A percentile compares a stretch with the other conserved stretches of the same genome.
Evolutionary conservation across 23 tunicate genomes (phyloP).

Genomic region (Botrylloides violaceus): DNA sequence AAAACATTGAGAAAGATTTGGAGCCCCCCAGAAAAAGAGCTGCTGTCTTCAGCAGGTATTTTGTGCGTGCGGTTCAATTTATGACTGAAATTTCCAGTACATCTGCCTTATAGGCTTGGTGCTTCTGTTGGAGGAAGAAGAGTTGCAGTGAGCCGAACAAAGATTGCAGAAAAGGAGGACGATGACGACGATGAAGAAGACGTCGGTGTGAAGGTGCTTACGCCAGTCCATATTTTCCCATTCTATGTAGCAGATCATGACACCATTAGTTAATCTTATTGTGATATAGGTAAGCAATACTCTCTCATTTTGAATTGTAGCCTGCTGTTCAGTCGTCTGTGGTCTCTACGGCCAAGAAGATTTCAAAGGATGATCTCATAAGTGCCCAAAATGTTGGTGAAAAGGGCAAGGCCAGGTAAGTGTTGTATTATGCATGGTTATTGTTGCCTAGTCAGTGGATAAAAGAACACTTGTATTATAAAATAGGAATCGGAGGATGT

Average conservation of each 20-base stretch:
- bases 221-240: too few species aligned
- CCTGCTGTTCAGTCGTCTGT: constrained; percentile 88
- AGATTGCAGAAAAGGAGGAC: not conserved
- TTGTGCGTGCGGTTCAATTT: not conserved
- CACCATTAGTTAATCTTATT: too few species aligned
- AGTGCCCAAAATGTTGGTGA: constrained; percentile 87
- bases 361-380: constrained; percentile 55
- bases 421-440: not conserved
- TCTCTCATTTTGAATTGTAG: constrained; percentile 17
- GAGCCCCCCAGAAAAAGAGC: constrained; percentile 13
- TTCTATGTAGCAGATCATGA: too few species aligned
- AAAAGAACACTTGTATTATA: not conserved
- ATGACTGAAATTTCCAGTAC: not conserved
- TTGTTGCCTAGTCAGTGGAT: not conserved
- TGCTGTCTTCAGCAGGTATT: constrained; percentile 23
- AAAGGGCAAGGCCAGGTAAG: constrained; percentile 88
- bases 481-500: constrained; percentile 86
- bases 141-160: not conserved
- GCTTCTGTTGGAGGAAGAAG: constrained; percentile 4
- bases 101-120: not conserved
- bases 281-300: too few species aligned
- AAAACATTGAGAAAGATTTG: not conserved
- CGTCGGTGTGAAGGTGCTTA: not conserved
- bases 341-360: constrained; percentile 69
- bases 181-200: constrained; percentile 16